phyloP scores from a whole-genome alignment of 1,140 invertebrate genomes.

The Hermatobates lingyangjiaoensis region DNA sequence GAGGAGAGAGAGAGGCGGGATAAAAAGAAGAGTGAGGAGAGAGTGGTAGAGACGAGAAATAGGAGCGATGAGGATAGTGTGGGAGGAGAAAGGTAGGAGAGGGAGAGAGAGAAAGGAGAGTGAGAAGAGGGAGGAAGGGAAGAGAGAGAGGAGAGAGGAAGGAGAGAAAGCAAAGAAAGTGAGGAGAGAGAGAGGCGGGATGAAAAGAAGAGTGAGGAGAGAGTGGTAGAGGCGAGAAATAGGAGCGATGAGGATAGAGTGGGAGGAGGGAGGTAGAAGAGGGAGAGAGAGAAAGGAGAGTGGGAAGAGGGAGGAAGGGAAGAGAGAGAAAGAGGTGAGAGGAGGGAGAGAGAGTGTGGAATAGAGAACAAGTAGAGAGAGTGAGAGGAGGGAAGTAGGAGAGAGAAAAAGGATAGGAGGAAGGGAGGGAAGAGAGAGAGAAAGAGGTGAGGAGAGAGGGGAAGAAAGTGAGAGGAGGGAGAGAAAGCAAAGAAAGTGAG shows the following conservation, averaged over 20 bases:
- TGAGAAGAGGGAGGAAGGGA: not conserved
- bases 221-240: not conserved
- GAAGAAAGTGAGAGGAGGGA: not conserved
- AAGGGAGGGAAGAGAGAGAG: too few relatives aligned
- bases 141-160: not conserved
- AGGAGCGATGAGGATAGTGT: not conserved
- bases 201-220: not conserved
- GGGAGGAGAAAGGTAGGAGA: not conserved
- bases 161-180: not conserved
- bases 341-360: too few relatives aligned
- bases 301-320: not conserved
- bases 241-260: not conserved
- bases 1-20: not conserved
- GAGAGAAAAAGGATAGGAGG: not conserved
- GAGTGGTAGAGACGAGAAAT: not conserved
- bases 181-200: not conserved
- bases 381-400: not conserved
- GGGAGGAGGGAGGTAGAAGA: not conserved
- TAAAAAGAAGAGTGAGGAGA: not conserved
- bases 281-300: not conserved
- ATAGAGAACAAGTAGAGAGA: too few relatives aligned
- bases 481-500: not conserved
- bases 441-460: not conserved
- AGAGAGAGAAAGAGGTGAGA: too few relatives aligned
- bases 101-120: not conserved